These are phyloP conservation scores for Drosophila fulvimacula DNA, from an alignment of 2,888 invertebrate genomes.

Conservation along the genomic window DNA sequence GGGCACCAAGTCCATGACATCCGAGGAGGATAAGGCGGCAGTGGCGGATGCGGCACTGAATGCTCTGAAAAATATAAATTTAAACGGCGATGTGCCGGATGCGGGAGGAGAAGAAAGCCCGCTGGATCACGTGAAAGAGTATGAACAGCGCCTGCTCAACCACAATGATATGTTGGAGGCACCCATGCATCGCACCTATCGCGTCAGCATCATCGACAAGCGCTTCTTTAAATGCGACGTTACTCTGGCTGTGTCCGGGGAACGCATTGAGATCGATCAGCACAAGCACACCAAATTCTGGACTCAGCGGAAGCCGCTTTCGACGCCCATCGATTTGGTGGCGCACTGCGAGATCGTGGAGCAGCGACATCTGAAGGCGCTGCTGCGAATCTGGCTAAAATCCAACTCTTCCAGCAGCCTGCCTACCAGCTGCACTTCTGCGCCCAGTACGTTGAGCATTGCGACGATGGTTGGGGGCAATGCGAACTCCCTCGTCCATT, in stretches of 20 bases:
- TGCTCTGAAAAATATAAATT: conserved; percentile 64
- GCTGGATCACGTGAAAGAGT: conserved; percentile 80
- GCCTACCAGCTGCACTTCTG: conserved; percentile 66
- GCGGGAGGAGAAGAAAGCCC: conserved; percentile 44
- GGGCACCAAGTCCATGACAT: conserved; percentile 83
- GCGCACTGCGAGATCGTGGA: conserved; percentile 94
- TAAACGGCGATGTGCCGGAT: conserved; percentile 68
- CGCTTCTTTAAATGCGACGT: conserved; percentile 93
- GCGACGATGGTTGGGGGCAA: conserved; percentile 45
- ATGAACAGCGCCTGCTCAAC: conserved; percentile 89
- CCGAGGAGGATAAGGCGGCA: conserved; percentile 84
- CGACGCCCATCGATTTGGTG: conserved; percentile 93
- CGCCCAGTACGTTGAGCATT: conserved; percentile 55
- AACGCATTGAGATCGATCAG: conserved; percentile 95
- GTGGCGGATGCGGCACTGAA: conserved; percentile 79
- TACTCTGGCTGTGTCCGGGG: conserved; percentile 94
- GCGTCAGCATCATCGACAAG: conserved; percentile 91
- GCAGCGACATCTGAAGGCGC: conserved; percentile 89
- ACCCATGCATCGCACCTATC: conserved; percentile 93
- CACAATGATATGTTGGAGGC: conserved; percentile 93
- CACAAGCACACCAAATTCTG: conserved; percentile 88
- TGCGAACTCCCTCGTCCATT: conserved; percentile 38
- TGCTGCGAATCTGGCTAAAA: conserved; percentile 90
- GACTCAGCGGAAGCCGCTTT: conserved; percentile 91
- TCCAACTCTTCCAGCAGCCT: conserved; percentile 79